These are phyloP conservation scores for Globicephala melas DNA, from an alignment of 2,113 vertebrate genomes.

Conservation along the genomic window DNA sequence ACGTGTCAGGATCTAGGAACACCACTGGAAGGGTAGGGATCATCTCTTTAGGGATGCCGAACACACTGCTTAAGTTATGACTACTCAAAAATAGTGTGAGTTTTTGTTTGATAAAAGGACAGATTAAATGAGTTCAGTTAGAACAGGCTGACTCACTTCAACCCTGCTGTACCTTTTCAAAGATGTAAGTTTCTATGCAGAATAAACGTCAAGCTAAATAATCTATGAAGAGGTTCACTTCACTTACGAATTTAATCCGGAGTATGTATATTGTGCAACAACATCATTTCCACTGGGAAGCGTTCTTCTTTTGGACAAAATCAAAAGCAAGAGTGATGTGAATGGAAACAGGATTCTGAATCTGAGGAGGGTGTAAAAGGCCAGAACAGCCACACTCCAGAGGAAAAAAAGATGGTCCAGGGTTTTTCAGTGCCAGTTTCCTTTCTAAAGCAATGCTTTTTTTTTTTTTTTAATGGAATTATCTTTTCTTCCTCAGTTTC, in stretches of 20 bases:
- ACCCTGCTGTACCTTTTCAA: constrained; percentile 48
- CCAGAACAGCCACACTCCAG: rapidly evolving
- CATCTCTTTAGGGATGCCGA: rapidly evolving
- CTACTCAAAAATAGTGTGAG: not conserved
- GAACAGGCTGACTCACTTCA: constrained; percentile 50
- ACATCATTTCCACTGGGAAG: not conserved
- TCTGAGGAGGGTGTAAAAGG: not conserved
- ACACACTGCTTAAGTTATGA: not conserved
- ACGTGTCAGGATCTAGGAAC: rapidly evolving
- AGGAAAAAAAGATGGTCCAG: rapidly evolving
- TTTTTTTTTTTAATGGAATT: too few species aligned
- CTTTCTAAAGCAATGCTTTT: not conserved
- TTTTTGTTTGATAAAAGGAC: constrained; percentile 10
- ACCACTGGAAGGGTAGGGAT: rapidly evolving
- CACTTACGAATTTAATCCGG: not conserved
- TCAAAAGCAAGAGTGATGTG: not conserved
- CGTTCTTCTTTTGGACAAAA: not conserved
- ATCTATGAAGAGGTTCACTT: not conserved
- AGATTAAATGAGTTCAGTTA: not conserved
- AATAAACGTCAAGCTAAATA: constrained; percentile 25
- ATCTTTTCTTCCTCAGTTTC: not conserved
- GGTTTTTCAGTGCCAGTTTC: rapidly evolving
- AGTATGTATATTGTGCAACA: not conserved
- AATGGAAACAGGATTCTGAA: rapidly evolving
- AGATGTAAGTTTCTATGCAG: constrained; percentile 37